Evolutionary conservation across 2,797 vertebrate species (phyloP).

Genomic region (Coregonus ussuriensis): DNA sequence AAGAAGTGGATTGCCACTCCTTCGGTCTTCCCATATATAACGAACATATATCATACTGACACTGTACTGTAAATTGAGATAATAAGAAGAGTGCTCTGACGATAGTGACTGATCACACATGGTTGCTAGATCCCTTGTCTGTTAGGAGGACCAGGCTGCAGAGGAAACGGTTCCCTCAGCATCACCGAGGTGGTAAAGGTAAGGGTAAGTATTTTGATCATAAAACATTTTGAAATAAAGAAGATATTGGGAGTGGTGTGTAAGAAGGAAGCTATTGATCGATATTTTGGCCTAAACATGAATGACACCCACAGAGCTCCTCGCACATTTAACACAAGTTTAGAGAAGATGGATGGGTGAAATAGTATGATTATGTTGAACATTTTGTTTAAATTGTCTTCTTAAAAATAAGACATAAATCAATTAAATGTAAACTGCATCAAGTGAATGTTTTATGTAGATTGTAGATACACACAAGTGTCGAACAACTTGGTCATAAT

Average conservation of each 20-base stretch:
- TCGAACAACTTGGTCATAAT: neutral
- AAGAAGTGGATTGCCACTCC: neutral
- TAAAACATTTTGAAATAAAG: neutral
- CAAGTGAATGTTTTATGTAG: neutral
- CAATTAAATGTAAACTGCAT: neutral
- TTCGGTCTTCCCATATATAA: constrained; percentile 44
- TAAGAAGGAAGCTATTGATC: too few relatives aligned
- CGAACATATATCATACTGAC: constrained; percentile 66
- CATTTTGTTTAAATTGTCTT: too few relatives aligned
- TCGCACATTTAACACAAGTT: too few relatives aligned
- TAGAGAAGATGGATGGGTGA: neutral
- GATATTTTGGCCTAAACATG: too few relatives aligned
- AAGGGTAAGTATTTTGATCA: neutral
- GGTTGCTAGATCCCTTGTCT: constrained; percentile 64
- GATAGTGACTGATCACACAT: constrained; percentile 68
- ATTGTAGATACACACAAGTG: neutral
- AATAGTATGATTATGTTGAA: neutral
- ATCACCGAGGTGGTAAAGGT: constrained; percentile 39
- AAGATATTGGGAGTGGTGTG: neutral
- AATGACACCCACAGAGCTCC: too few relatives aligned
- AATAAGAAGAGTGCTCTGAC: constrained; percentile 69
- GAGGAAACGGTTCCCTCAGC: constrained; percentile 43
- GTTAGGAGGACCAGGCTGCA: constrained; percentile 30
- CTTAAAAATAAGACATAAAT: too few relatives aligned
- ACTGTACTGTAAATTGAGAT: constrained; percentile 76